Evolutionary conservation across 1,140 invertebrate species (phyloP).

Genomic region (Ceratina australensis): DNA sequence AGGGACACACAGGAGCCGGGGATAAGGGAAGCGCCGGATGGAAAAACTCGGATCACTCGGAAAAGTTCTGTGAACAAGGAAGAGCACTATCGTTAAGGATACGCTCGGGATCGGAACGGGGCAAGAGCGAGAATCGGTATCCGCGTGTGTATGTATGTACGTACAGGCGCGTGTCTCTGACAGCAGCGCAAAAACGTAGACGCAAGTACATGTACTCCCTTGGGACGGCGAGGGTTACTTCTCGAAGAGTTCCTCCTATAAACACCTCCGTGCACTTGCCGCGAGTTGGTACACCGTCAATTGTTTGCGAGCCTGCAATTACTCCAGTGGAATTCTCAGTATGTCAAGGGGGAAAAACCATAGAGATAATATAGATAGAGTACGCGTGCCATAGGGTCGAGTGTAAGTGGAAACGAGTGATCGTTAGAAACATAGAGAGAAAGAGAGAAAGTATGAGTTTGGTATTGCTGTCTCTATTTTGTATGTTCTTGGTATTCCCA

Average conservation of each 20-base stretch:
- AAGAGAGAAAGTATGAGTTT: no score
- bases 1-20: neutral
- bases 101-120: conserved; percentile 25
- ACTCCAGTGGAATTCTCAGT: no score
- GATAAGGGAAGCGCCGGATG: neutral
- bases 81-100: conserved; percentile 53
- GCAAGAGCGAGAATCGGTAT: conserved; percentile 23
- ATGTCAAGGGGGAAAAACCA: no score
- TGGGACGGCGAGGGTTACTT: conserved; percentile 19
- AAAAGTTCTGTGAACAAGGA: conserved; percentile 52
- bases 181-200: conserved; percentile 47
- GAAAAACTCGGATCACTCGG: neutral
- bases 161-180: conserved; percentile 32
- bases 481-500: no score
- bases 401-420: no score
- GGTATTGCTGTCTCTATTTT: no score
- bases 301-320: neutral
- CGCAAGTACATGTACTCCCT: conserved; percentile 24
- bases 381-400: no score
- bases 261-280: conserved; percentile 57
- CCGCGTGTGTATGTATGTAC: neutral
- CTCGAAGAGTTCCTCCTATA: conserved; percentile 58
- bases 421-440: no score
- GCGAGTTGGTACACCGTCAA: no score
- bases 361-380: no score